Percentiles rank a stretch among this genome's conserved stretches.
Conservation (phyloP, 2,888 invertebrate species). For the Amiota communis region DNA sequence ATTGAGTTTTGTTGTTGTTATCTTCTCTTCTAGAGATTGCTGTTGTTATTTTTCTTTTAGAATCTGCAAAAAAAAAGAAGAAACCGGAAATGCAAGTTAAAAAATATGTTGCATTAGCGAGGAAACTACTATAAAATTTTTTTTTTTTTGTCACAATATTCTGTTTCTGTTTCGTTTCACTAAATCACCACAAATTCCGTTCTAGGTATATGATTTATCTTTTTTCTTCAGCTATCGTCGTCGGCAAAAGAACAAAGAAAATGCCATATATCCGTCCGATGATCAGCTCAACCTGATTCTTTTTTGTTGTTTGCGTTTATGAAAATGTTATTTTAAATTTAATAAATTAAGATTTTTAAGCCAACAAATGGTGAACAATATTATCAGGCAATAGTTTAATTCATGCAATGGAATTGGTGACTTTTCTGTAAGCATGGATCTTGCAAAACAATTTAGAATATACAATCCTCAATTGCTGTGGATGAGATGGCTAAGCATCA, state of each 20-base stretch:
- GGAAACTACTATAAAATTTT: too few relatives aligned
- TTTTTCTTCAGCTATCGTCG: too few relatives aligned
- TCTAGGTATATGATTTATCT: constrained; percentile 28
- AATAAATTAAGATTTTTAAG: too few relatives aligned
- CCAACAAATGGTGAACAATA: too few relatives aligned
- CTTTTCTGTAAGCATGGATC: too few relatives aligned
- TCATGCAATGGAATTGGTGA: too few relatives aligned
- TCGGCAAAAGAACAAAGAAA: background rate
- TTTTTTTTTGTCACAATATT: background rate
- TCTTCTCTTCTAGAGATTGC: background rate
- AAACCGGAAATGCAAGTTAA: constrained; percentile 11
- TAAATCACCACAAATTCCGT: constrained; percentile 25
- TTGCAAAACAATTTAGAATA: too few relatives aligned
- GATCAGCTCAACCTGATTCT: background rate
- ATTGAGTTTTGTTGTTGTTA: background rate
- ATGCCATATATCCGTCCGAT: background rate
- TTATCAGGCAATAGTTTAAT: too few relatives aligned
- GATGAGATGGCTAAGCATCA: too few relatives aligned
- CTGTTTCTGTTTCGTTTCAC: background rate
- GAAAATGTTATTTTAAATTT: too few relatives aligned
- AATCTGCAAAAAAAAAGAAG: background rate
- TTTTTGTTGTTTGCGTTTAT: too few relatives aligned
- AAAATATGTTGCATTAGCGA: constrained; percentile 26
- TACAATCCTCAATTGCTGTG: too few relatives aligned
- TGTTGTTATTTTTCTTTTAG: background rate